phyloP scores from a whole-genome alignment of 2,797 vertebrate genomes.

The Intellagama lesueurii region DNA sequence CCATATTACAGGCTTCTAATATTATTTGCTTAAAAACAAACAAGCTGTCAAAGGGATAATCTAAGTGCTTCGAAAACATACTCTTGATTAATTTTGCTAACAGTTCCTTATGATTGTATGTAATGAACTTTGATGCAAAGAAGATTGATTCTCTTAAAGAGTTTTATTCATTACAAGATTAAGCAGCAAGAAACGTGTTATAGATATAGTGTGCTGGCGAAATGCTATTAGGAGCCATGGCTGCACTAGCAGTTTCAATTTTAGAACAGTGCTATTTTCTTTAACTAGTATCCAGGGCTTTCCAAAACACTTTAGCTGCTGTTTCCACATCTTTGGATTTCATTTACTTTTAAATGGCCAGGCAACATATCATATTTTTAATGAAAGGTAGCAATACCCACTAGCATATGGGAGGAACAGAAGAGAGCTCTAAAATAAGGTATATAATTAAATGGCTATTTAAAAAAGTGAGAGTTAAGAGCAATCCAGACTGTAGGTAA shows the following conservation, averaged over 20 bases:
- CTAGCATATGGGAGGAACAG: slow-evolving; percentile 37
- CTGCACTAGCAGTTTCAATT: slow-evolving; percentile 9
- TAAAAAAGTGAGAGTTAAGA: slow-evolving; percentile 36
- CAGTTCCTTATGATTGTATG: slow-evolving; percentile 32
- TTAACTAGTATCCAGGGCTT: slow-evolving; percentile 28
- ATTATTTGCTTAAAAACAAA: slow-evolving; percentile 47
- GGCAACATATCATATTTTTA: slow-evolving; percentile 27
- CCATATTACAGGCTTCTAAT: slow-evolving; percentile 35
- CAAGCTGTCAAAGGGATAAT: slow-evolving; percentile 33
- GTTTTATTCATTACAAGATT: slow-evolving; percentile 46
- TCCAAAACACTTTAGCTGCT: slow-evolving; percentile 31
- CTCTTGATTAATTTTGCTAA: slow-evolving; percentile 43
- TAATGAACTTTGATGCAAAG: slow-evolving; percentile 39
- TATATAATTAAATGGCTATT: slow-evolving; percentile 35
- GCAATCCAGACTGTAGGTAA: slow-evolving; percentile 30
- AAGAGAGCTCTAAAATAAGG: slow-evolving; percentile 38
- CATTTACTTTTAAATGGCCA: slow-evolving; percentile 33
- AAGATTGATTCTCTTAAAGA: slow-evolving; percentile 38
- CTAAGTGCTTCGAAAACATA: slow-evolving; percentile 38
- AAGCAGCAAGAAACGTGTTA: slow-evolving; percentile 20
- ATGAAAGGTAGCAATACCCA: slow-evolving; percentile 32
- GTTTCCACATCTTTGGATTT: slow-evolving; percentile 32
- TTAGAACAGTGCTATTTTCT: slow-evolving; percentile 30
- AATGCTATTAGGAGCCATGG: slow-evolving; percentile 6
- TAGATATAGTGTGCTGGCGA: not conserved